These are phyloP conservation scores for Xanthorhoe designata DNA, from an alignment of 2,888 invertebrate genomes.

Conservation along the genomic window DNA sequence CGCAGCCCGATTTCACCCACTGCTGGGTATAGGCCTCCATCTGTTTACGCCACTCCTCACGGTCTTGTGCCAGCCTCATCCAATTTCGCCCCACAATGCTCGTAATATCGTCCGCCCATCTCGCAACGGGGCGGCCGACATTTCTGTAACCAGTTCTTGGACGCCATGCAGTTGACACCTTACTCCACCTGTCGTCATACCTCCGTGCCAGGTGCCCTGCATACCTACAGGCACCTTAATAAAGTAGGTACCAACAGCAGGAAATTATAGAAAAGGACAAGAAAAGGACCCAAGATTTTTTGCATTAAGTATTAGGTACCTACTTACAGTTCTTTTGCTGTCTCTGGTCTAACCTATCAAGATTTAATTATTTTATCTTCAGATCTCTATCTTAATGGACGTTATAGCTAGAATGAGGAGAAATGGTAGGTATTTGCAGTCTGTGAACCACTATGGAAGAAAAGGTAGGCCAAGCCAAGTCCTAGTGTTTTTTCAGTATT, in stretches of 20 bases:
- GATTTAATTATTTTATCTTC: conserved; percentile 2
- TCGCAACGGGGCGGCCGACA: too few species aligned
- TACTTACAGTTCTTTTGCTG: neutral
- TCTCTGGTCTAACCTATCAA: conserved; percentile 5
- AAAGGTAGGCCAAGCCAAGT: conserved; percentile 8
- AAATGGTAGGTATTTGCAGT: neutral
- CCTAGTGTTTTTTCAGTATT: neutral
- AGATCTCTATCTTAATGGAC: conserved; percentile 4
- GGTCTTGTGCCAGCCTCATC: too few species aligned
- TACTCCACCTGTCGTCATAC: too few species aligned
- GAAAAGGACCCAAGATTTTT: neutral
- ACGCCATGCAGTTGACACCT: too few species aligned
- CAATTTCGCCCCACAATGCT: too few species aligned
- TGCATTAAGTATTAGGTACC: neutral
- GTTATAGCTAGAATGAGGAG: neutral
- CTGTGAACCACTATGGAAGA: neutral
- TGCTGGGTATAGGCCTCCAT: too few species aligned
- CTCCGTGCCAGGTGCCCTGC: too few species aligned
- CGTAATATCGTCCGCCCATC: too few species aligned
- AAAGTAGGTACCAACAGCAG: neutral
- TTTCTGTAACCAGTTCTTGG: too few species aligned
- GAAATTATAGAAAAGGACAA: neutral
- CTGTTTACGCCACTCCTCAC: too few species aligned
- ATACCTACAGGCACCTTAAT: too few species aligned
- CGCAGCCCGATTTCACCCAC: too few species aligned